These are phyloP conservation scores for Eupithecia dodoneata DNA, from an alignment of 2,888 invertebrate species.

Conservation along the genomic window DNA sequence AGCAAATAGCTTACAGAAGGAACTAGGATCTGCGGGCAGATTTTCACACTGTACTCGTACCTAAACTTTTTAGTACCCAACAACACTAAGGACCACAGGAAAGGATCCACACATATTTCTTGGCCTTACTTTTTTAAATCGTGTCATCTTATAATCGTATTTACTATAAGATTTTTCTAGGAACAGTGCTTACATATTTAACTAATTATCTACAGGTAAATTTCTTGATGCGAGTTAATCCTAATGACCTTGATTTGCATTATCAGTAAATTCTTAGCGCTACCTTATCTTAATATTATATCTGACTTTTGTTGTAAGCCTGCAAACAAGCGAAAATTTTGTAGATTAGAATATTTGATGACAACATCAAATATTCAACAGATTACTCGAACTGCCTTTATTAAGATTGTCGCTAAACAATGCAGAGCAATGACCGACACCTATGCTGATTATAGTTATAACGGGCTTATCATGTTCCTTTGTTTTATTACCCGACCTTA, in stretches of 20 bases:
- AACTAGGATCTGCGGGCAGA: background rate
- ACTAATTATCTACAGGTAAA: background rate
- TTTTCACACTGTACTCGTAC: background rate
- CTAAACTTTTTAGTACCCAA: background rate
- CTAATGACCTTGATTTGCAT: background rate
- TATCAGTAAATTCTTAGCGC: background rate
- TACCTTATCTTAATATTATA: background rate
- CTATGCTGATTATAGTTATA: background rate
- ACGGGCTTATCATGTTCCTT: background rate
- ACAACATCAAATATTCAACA: background rate
- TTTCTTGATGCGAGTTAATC: background rate
- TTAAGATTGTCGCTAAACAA: constrained; percentile 1
- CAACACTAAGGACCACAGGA: background rate
- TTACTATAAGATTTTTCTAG: too few species aligned
- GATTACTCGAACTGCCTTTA: background rate
- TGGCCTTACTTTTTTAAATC: background rate
- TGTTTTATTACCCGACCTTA: background rate
- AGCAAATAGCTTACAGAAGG: background rate
- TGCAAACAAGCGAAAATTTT: background rate
- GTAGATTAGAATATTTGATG: background rate
- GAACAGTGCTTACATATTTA: background rate
- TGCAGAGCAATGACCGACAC: background rate
- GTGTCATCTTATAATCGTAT: background rate
- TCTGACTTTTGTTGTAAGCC: background rate
- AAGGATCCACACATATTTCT: background rate